Percentiles rank a stretch among this genome's conserved stretches.
These are phyloP conservation scores for Dendrolimus punctatus DNA, from an alignment of 1,140 invertebrate genomes.

Conservation along the genomic window DNA sequence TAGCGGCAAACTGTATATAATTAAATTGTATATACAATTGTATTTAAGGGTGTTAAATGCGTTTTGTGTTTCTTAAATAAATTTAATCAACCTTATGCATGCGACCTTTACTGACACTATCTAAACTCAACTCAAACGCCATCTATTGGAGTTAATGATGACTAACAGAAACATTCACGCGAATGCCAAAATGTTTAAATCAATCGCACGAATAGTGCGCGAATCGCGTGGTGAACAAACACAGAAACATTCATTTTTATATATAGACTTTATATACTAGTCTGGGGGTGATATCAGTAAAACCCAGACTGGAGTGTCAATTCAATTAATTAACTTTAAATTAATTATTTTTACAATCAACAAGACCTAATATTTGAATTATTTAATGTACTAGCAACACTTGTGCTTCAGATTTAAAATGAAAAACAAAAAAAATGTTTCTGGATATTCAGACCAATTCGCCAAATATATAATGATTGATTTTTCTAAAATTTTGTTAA, in stretches of 20 bases:
- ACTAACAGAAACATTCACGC: too few species aligned
- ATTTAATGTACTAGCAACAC: not conserved
- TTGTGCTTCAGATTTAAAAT: not conserved
- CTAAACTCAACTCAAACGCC: too few species aligned
- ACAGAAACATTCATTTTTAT: not conserved
- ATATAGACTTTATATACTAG: not conserved
- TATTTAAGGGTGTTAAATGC: too few species aligned
- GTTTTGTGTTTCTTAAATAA: too few species aligned
- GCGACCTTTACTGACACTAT: too few species aligned
- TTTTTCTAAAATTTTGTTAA: not conserved
- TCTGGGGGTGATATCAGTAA: not conserved
- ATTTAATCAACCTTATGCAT: too few species aligned
- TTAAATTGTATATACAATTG: too few species aligned
- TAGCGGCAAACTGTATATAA: too few species aligned
- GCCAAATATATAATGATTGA: not conserved
- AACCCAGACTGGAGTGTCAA: not conserved
- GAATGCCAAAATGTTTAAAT: too few species aligned
- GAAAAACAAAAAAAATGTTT: slow-evolving; percentile 2
- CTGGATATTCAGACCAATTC: slow-evolving; percentile 4
- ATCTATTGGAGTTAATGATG: too few species aligned
- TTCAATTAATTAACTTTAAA: not conserved
- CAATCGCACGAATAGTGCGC: too few species aligned
- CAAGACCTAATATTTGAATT: not conserved
- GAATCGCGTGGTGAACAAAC: too few species aligned
- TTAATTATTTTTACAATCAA: not conserved